Evolutionary conservation across 2,113 vertebrate genomes (phyloP).

Genomic region (Chroicocephalus ridibundus): DNA sequence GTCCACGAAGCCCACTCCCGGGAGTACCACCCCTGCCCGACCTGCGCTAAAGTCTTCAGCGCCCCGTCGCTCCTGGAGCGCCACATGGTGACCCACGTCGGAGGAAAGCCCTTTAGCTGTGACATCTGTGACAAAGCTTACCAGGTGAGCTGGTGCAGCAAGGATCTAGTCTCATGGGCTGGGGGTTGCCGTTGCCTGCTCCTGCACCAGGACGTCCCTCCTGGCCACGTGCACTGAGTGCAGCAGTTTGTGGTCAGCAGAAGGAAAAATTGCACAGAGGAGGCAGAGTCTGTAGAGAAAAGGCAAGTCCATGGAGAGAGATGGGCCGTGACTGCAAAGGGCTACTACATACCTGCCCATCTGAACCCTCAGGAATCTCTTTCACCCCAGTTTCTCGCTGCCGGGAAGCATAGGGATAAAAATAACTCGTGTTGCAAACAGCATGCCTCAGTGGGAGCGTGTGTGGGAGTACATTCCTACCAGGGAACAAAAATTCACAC

Average conservation of each 20-base stretch:
- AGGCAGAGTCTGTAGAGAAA: neutral
- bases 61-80: constrained; percentile 80
- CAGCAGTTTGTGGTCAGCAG: neutral
- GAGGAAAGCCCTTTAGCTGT: constrained; percentile 87
- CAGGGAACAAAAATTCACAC: neutral
- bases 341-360: neutral
- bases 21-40: constrained; percentile 85
- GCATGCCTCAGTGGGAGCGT: neutral
- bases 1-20: constrained; percentile 83
- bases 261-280: too few species aligned
- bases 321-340: neutral
- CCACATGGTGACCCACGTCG: constrained; percentile 78
- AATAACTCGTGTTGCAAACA: neutral
- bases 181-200: accelerated
- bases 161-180: neutral
- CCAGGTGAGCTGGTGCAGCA: constrained; percentile 67
- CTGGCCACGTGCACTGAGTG: accelerated
- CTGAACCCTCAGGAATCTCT: neutral
- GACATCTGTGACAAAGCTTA: constrained; percentile 90
- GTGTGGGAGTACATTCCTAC: neutral
- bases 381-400: neutral
- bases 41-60: constrained; percentile 82
- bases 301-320: neutral
- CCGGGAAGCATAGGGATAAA: neutral
- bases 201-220: neutral